Base-by-base conservation (phyloP, 2,113 vertebrate species). In the Anser cygnoides region DNA sequence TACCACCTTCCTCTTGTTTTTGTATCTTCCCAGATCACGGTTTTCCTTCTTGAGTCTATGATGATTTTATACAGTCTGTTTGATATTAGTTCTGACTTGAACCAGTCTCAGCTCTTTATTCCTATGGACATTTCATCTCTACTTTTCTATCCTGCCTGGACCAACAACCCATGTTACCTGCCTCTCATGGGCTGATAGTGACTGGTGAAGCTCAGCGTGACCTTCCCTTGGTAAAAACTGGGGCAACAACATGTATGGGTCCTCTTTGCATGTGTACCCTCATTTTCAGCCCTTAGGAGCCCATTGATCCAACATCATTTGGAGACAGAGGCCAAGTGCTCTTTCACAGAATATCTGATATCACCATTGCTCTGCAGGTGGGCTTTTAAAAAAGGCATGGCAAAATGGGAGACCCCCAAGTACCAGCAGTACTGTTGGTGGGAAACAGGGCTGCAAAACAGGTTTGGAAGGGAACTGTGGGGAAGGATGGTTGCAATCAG, bases 21-120 rank as follows among this genome's bases (percentile, higher is more conserved):
- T 25, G 10, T 28, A 11, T 72, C 29, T 61, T 81, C 10, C 23
- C 23, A 58, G n/a, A 25, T 35, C 8, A 12, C 0, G 0, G 10
- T 63, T 78, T 91, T 91, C 58, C 49, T 84, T 84, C 58, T 65
- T 41, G 35, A 79, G 23, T 68, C 21, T 13, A 63, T 10, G 20
- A 49, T 15, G 17, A 28, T 57, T 89, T 87, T 76, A 3, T 43
- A 28, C 44, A 79, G 82, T 73, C 39, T 58, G 13, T 14, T 76
- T 91, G 57, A 63, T 28, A 33, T 68, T 61, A 49, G 29, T n/a
- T 72, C 19, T 65, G 62, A 29, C 37, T 75, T 79, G 44, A 44
- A 13, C 26, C 62, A 37, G 0, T 28, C 28, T 9, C 35, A 35
- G 13, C 49, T 84, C 54, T 3, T 2, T 50, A 25, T 4, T 54